Conservation (phyloP, 2,113 vertebrate species). For the Axis porcinus region DNA sequence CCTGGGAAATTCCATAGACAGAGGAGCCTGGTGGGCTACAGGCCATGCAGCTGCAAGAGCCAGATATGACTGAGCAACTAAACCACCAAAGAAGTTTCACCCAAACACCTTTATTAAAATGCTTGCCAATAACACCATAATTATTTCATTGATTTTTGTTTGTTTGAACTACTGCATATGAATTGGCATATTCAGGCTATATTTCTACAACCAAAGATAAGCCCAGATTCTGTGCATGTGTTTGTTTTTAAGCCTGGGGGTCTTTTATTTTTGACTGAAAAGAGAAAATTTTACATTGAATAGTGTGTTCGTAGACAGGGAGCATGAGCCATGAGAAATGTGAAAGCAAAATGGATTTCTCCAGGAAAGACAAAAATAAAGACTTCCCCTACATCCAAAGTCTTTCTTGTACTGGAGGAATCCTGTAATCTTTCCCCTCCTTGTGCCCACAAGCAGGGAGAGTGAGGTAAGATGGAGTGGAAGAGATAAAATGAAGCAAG, state of each 20-base stretch:
- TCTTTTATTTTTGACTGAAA: not conserved
- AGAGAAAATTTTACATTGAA: not conserved
- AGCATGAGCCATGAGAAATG: not conserved
- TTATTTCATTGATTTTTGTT: constrained; percentile 15
- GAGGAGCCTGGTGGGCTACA: not conserved
- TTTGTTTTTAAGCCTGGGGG: not conserved
- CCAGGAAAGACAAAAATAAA: not conserved
- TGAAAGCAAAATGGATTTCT: not conserved
- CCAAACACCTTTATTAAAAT: not conserved
- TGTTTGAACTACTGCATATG: not conserved
- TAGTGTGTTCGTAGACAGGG: not conserved
- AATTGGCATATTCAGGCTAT: not conserved
- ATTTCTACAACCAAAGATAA: not conserved
- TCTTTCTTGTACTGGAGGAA: not conserved
- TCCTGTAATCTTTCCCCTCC: not conserved
- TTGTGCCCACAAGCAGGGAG: not conserved
- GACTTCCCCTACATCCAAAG: not conserved
- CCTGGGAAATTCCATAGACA: not conserved
- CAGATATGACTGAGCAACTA: not conserved
- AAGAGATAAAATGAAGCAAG: not conserved
- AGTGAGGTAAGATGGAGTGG: fast-evolving
- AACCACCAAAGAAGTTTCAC: not conserved
- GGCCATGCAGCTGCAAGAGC: not conserved
- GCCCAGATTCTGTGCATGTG: not conserved
- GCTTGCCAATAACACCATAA: not conserved